These are phyloP conservation scores for Percopsis omiscomaycus DNA, from an alignment of 2,797 vertebrate genomes.

Conservation along the genomic window DNA sequence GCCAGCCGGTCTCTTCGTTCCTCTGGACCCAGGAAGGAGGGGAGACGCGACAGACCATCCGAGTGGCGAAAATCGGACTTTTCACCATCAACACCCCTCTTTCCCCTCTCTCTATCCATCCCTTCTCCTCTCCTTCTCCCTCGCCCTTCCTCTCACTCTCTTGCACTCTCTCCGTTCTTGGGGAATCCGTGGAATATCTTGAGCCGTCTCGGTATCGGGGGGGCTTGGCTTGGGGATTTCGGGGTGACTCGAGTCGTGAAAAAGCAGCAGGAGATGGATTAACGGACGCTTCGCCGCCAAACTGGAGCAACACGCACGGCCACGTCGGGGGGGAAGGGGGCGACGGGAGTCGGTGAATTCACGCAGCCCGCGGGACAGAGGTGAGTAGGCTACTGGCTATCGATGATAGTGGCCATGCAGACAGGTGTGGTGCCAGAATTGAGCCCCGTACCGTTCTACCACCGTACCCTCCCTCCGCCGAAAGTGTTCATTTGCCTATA, in stretches of 20 bases:
- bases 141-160: not conserved
- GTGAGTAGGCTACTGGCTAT: constrained; percentile 59
- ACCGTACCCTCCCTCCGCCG: not conserved
- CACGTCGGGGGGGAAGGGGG: constrained; percentile 78
- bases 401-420: constrained; percentile 1
- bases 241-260: constrained; percentile 32
- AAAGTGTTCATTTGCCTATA: too few species aligned
- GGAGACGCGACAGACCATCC: constrained; percentile 28
- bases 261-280: constrained; percentile 69
- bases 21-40: constrained; percentile 32
- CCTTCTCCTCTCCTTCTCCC: constrained; percentile 27
- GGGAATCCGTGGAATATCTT: constrained; percentile 34
- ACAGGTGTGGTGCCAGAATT: not conserved
- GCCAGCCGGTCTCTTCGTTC: constrained; percentile 29
- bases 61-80: constrained; percentile 67
- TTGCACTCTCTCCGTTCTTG: constrained; percentile 11
- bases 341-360: constrained; percentile 80
- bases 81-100: constrained; percentile 58
- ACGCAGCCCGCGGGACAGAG: constrained; percentile 80
- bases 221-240: constrained; percentile 25
- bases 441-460: not conserved
- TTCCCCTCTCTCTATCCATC: constrained; percentile 2
- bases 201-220: constrained; percentile 21
- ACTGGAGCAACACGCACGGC: constrained; percentile 79
- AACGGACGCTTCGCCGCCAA: constrained; percentile 65